A percentile compares a stretch with the other conserved stretches of the same genome.
phyloP scores from a whole-genome alignment of 92 coral and sea anemone species.

The Palythoa grandis region DNA sequence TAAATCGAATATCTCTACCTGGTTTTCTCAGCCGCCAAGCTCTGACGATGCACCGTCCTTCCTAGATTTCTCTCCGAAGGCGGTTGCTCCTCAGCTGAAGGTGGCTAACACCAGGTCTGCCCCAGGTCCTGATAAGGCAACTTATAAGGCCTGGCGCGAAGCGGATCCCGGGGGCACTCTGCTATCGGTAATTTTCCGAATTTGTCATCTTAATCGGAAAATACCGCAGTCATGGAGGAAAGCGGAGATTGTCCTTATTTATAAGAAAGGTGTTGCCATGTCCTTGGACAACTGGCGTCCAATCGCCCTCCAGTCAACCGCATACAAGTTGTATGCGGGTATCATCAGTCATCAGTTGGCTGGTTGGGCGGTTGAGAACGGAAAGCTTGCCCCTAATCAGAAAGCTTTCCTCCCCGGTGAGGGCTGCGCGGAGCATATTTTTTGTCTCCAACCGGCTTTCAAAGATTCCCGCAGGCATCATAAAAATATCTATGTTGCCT shows the following conservation, averaged over 20 bases:
- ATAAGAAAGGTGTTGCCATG: constrained; percentile 35
- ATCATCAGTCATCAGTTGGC: neutral
- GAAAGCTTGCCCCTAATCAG: neutral
- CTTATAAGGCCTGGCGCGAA: neutral
- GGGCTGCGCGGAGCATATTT: constrained; percentile 47
- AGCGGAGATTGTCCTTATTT: constrained; percentile 24
- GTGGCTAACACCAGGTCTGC: no score
- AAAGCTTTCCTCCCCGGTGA: constrained; percentile 40
- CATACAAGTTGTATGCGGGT: constrained; percentile 28
- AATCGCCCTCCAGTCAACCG: neutral
- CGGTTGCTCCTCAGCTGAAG: no score
- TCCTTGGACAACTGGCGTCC: constrained; percentile 20
- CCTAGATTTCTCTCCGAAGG: no score
- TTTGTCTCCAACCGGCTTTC: neutral
- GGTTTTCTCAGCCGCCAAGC: neutral
- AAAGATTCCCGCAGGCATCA: no score
- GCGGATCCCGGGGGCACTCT: constrained; percentile 23
- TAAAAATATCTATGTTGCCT: no score
- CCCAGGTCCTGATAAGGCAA: no score
- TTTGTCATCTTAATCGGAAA: neutral
- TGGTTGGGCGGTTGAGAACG: neutral
- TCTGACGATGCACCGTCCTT: no score
- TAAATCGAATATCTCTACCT: neutral
- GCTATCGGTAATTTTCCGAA: constrained; percentile 1
- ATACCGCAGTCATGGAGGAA: constrained; percentile 39